A percentile compares a stretch with the other conserved stretches of the same genome.
Evolutionary conservation across 2,797 vertebrate species (phyloP).

Genomic region (Hafferia zeledoni): DNA sequence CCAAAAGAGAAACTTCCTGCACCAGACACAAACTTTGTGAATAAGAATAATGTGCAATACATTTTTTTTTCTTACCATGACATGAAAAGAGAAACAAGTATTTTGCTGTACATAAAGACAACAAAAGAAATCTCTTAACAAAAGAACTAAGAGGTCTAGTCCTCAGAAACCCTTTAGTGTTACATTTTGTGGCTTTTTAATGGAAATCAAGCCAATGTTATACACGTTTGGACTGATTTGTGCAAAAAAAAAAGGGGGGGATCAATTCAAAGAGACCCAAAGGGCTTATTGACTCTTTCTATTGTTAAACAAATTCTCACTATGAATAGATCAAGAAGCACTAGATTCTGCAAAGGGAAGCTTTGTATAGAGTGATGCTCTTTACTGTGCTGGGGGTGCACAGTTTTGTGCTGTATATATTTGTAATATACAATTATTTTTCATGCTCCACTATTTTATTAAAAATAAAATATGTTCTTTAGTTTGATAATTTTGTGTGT

Average conservation of each 20-base stretch:
- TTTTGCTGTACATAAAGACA: slow-evolving; percentile 85
- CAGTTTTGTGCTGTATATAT: slow-evolving; percentile 84
- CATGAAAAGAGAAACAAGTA: slow-evolving; percentile 85
- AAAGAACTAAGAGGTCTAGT: slow-evolving; percentile 84
- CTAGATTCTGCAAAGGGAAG: slow-evolving; percentile 81
- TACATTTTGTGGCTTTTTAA: slow-evolving; percentile 89
- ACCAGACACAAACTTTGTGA: slow-evolving; percentile 48
- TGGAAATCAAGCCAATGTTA: slow-evolving; percentile 89
- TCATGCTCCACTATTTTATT: slow-evolving; percentile 90
- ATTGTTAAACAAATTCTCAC: slow-evolving; percentile 87
- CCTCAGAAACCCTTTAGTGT: slow-evolving; percentile 79
- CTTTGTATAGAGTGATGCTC: slow-evolving; percentile 79
- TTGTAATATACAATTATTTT: slow-evolving; percentile 86
- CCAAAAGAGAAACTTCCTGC: slow-evolving; percentile 51
- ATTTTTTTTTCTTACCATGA: slow-evolving; percentile 79
- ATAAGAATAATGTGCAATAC: slow-evolving; percentile 91
- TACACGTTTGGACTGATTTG: slow-evolving; percentile 86
- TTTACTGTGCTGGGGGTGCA: slow-evolving; percentile 75
- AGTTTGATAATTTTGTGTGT: slow-evolving; percentile 81
- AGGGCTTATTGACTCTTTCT: slow-evolving; percentile 84
- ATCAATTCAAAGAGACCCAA: slow-evolving; percentile 81
- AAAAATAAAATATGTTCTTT: slow-evolving; percentile 90
- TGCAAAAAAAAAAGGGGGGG: slow-evolving; percentile 69
- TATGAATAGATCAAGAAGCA: slow-evolving; percentile 88
- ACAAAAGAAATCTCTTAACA: slow-evolving; percentile 85